A percentile compares a stretch with the other conserved stretches of the same genome.
phyloP scores from a whole-genome alignment of 2,888 invertebrate species.

The Frankliniella fusca region DNA sequence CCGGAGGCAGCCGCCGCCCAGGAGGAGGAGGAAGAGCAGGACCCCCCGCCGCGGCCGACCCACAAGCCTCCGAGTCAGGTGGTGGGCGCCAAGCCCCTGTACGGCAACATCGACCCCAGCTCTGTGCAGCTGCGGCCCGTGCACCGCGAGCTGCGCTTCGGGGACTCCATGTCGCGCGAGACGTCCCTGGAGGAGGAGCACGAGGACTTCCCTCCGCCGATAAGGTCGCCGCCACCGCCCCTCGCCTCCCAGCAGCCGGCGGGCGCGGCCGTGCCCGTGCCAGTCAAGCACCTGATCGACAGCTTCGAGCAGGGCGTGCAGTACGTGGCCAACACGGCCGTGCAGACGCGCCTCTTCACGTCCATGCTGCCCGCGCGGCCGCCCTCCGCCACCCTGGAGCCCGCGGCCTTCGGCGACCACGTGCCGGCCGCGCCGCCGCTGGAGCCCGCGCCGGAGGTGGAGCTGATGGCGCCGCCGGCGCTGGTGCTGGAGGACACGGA shows the following conservation, averaged over 20 bases:
- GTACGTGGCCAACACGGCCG: conserved; percentile 46
- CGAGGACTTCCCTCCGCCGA: neutral
- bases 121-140: conserved; percentile 30
- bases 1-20: neutral
- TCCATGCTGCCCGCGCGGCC: conserved; percentile 10
- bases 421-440: neutral
- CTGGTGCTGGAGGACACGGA: conserved; percentile 37
- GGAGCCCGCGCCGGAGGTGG: neutral
- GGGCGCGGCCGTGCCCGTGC: neutral
- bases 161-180: conserved; percentile 1
- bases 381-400: conserved; percentile 1
- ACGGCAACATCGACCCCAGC: conserved; percentile 32
- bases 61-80: conserved; percentile 30
- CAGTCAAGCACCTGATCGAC: conserved; percentile 3
- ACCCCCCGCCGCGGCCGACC: neutral
- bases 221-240: neutral
- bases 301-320: conserved; percentile 34
- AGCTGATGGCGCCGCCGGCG: conserved; percentile 31
- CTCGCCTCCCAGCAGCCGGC: neutral
- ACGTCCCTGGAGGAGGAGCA: neutral
- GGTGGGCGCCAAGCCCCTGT: conserved; percentile 32
- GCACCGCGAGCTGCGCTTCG: conserved; percentile 30
- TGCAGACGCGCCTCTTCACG: conserved; percentile 44
- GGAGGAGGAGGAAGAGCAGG: neutral
- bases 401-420: neutral